Evolutionary conservation across 2,888 invertebrate genomes (phyloP).

Genomic region (Osedax frankpressi): DNA sequence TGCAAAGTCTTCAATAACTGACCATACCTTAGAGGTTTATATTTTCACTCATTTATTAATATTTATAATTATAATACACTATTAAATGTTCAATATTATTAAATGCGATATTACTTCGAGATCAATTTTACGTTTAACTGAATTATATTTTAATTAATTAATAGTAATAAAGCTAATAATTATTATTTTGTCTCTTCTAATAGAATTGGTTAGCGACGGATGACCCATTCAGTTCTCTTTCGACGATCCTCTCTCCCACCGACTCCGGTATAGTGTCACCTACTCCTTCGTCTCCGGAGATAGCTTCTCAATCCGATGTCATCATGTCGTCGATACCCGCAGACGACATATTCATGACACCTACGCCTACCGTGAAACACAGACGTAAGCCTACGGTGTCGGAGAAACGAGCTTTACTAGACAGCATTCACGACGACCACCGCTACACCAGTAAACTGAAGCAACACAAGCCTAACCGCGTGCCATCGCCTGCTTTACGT

Average conservation of each 20-base stretch:
- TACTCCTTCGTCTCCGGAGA: background rate
- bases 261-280: background rate
- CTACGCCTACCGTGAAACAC: background rate
- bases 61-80: background rate
- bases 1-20: background rate
- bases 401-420: background rate
- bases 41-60: background rate
- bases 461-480: background rate
- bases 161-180: too few species aligned
- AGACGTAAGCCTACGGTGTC: background rate
- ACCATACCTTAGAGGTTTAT: background rate
- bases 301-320: background rate
- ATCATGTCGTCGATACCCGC: background rate
- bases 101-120: too few species aligned
- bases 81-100: too few species aligned
- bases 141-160: background rate
- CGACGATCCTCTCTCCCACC: background rate
- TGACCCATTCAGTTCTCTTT: background rate
- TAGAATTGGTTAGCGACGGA: background rate
- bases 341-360: background rate
- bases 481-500: background rate
- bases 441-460: constrained; percentile 9
- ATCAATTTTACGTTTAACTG: too few species aligned
- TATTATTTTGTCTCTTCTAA: too few species aligned
- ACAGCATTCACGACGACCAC: constrained; percentile 9